A percentile compares a stretch with the other conserved stretches of the same genome.
Conservation (phyloP, 2,888 invertebrate species). For the Bombyx huttoni region DNA sequence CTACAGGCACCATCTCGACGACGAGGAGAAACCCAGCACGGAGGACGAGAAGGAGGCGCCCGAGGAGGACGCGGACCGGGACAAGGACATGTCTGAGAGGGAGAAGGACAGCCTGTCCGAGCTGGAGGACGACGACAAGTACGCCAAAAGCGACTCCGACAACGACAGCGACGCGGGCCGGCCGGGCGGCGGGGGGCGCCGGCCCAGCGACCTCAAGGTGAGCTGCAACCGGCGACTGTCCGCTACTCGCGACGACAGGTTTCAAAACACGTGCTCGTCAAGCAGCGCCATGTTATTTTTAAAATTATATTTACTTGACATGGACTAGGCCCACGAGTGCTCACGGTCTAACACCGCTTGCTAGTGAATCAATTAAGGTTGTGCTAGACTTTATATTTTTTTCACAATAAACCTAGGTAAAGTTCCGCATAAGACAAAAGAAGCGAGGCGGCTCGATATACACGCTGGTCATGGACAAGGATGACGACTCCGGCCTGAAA, state of each 20-base stretch:
- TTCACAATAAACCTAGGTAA: conserved; percentile 29
- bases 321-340: too few relatives aligned
- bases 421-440: conserved; percentile 54
- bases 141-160: conserved; percentile 58
- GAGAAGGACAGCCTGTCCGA: conserved; percentile 56
- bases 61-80: conserved; percentile 38
- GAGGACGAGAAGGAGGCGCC: conserved; percentile 54
- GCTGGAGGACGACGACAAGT: conserved; percentile 65
- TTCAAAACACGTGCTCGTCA: too few relatives aligned
- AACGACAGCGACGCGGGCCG: conserved; percentile 58
- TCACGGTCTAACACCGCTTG: too few relatives aligned
- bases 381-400: background rate
- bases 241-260: too few relatives aligned
- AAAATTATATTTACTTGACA: too few relatives aligned
- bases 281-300: too few relatives aligned
- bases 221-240: too few relatives aligned
- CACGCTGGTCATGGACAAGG: conserved; percentile 39
- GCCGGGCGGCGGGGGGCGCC: conserved; percentile 36
- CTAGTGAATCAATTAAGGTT: too few relatives aligned
- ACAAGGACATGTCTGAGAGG: conserved; percentile 36
- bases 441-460: conserved; percentile 54
- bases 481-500: conserved; percentile 12
- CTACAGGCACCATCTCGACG: conserved; percentile 45
- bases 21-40: conserved; percentile 50
- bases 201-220: conserved; percentile 60